Evolutionary conservation across 2,888 invertebrate species (phyloP), one percentile per base, ranked within the genome.

Genomic region (Erebia aethiops): DNA sequence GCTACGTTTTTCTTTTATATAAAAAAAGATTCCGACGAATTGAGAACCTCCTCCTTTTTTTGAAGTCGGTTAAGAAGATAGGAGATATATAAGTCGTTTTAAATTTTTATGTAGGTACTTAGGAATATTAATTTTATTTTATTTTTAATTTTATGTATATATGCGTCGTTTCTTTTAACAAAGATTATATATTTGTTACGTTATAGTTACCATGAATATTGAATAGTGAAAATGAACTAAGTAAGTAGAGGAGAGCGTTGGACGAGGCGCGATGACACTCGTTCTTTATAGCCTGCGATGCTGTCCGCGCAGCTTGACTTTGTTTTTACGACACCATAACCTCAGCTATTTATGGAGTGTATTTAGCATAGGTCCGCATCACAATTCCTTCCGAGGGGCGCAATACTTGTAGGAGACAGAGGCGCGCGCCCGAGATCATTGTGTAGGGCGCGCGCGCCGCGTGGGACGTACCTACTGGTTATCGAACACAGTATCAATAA

Each of bases 401-500:
- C 84, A 81, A 83, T 85, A 80, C 84, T 84, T 84, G 87, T 84
- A 82, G 81, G 82, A 79, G 84, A 82, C 78, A 79, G 78, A 78
- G 76, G 76, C 79, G 82, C 81, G 79, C 83, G 78, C 77, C 80
- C 81, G 83, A 82, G 85, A 83, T 83, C 84, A 83, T 87, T 84
- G 82, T 78, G 76, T 73, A 61, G 60, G 71, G 57, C 68, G 74
- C 79, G 77, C 81, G 77, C 81, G 72, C 76, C 82, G 90, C 92
- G 92, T 92, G 91, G 91, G 91, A 79, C 79, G 91, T 81, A 84
- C 86, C 91, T 91, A 88, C 91, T 90, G 91, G 87, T 84, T 92
- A 92, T 92, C 92, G 87, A 84, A 83, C 84, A 85, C 88, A 82
- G 88, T 86, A 89, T 89, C 90, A 91, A 93, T 93, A 92, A 93